Percentiles rank a stretch among this genome's conserved stretches.
Conservation (phyloP, 2,888 invertebrate species). For the Watsonalla cultraria region DNA sequence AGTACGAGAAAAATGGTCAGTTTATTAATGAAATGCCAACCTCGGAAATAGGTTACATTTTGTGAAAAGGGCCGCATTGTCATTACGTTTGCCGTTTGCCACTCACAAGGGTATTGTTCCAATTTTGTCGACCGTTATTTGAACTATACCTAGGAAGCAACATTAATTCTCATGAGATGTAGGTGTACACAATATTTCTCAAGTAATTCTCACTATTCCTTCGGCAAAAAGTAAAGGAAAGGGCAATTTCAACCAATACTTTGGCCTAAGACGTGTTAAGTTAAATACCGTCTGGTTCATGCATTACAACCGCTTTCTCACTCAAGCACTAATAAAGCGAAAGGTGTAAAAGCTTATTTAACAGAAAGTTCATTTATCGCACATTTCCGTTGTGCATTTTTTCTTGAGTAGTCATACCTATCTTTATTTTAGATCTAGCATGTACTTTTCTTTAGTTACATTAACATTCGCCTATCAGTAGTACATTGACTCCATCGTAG, state of each 20-base stretch:
- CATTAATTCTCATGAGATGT: too few species aligned
- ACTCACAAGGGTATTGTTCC: background rate
- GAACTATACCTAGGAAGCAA: too few species aligned
- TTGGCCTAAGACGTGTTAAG: conserved; percentile 23
- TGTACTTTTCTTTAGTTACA: background rate
- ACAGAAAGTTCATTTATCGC: conserved; percentile 2
- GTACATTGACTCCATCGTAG: background rate
- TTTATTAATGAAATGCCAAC: conserved; percentile 25
- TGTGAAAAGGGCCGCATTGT: background rate
- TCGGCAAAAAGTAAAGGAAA: conserved; percentile 1
- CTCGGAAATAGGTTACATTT: conserved; percentile 16
- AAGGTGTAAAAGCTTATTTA: conserved; percentile 18
- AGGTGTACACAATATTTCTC: too few species aligned
- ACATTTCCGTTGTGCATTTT: background rate
- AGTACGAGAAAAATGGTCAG: conserved; percentile 39
- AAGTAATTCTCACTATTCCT: too few species aligned
- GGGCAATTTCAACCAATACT: conserved; percentile 20
- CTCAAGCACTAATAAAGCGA: conserved; percentile 20
- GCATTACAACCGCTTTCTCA: conserved; percentile 14
- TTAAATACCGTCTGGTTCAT: conserved; percentile 29
- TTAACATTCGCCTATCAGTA: background rate
- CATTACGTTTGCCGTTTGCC: too few species aligned
- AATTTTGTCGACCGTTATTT: background rate
- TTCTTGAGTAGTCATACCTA: background rate
- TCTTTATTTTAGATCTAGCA: background rate